Conservation (phyloP, 64 coral and sea anemone genomes). For the Stichodactyla helianthus region DNA sequence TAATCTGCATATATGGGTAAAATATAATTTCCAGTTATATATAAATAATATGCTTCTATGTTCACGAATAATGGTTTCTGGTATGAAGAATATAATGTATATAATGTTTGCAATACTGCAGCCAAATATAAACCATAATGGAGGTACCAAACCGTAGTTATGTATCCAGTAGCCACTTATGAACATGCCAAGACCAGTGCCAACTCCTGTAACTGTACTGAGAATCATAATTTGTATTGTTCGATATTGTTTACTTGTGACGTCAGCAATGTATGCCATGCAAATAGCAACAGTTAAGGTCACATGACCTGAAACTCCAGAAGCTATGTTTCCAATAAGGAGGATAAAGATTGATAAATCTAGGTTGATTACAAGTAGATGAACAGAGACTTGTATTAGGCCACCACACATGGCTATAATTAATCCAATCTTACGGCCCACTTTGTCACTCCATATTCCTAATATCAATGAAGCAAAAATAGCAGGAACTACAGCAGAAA, state of each 20-base stretch:
- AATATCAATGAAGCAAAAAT: slow-evolving; percentile 24
- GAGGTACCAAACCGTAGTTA: neutral
- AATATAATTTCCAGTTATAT: neutral
- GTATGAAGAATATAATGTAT: neutral
- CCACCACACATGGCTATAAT: neutral
- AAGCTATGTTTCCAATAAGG: neutral
- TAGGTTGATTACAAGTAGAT: slow-evolving; percentile 7
- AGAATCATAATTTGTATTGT: slow-evolving; percentile 16
- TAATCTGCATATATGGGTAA: slow-evolving; percentile 10
- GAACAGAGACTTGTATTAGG: slow-evolving; percentile 6
- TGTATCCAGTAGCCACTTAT: slow-evolving; percentile 18
- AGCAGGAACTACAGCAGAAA: neutral
- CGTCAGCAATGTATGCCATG: slow-evolving; percentile 25
- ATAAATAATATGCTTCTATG: neutral
- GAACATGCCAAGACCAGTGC: slow-evolving; percentile 27
- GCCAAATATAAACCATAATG: slow-evolving; percentile 22
- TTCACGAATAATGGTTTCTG: neutral
- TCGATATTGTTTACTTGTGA: slow-evolving; percentile 23
- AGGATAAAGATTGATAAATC: slow-evolving; percentile 15
- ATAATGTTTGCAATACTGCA: slow-evolving; percentile 3
- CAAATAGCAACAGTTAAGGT: slow-evolving; percentile 9
- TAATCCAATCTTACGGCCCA: slow-evolving; percentile 9
- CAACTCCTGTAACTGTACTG: slow-evolving; percentile 11
- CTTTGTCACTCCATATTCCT: slow-evolving; percentile 35
- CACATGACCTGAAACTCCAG: neutral